Conservation (phyloP, 2,797 vertebrate genomes). For the Micropoecilia bifurca region DNA sequence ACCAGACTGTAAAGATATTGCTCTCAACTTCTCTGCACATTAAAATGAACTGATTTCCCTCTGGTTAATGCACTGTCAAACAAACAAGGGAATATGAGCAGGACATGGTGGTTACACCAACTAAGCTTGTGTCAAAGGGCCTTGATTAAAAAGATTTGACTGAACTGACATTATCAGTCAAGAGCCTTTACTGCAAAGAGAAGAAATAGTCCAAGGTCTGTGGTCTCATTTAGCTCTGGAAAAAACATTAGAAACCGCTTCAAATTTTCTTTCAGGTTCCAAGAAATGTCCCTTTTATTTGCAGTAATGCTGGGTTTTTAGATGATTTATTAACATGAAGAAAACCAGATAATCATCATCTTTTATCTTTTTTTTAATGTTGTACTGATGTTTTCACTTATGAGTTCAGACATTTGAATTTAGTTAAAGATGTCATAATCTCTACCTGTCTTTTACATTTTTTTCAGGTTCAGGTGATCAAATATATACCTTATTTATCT, state of each 20-base stretch:
- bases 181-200: constrained; percentile 28
- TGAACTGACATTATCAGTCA: constrained; percentile 59
- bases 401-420: neutral
- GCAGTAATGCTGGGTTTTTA: neutral
- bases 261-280: neutral
- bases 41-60: constrained; percentile 19
- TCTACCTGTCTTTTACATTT: neutral
- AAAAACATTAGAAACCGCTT: neutral
- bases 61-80: neutral
- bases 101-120: neutral
- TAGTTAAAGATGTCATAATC: neutral
- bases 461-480: neutral
- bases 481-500: neutral
- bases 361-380: neutral
- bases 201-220: neutral
- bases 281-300: neutral
- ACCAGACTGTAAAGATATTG: constrained; percentile 22
- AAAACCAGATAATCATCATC: neutral
- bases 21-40: constrained; percentile 29
- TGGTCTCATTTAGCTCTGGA: neutral
- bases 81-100: neutral
- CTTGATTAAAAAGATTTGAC: constrained; percentile 46
- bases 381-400: neutral
- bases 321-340: neutral
- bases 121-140: constrained; percentile 36